Percentiles rank a stretch among this genome's conserved stretches.
These are phyloP conservation scores for Aptenodytes patagonicus DNA, from an alignment of 2,113 vertebrate genomes.

Conservation along the genomic window DNA sequence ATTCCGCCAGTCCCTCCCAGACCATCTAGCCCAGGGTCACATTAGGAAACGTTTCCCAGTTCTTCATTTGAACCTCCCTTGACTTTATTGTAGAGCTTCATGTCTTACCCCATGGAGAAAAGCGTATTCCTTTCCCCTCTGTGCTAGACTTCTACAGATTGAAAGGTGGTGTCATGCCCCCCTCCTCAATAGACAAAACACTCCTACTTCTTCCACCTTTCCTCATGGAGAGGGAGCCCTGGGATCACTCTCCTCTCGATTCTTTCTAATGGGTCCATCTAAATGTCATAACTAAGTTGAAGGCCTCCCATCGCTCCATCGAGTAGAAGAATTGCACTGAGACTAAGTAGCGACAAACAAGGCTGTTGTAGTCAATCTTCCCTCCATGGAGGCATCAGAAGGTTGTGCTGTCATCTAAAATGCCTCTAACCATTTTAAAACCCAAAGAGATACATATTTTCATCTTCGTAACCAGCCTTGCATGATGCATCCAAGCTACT, in stretches of 20 bases:
- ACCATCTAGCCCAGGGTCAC: neutral
- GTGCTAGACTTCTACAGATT: neutral
- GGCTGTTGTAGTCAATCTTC: neutral
- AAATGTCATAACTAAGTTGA: neutral
- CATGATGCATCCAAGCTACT: constrained; percentile 2
- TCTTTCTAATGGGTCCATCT: neutral
- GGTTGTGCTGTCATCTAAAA: neutral
- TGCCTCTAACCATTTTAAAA: neutral
- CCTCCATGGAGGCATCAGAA: neutral
- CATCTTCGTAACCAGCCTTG: neutral
- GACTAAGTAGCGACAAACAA: neutral
- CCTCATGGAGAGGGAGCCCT: neutral
- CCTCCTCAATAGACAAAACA: neutral
- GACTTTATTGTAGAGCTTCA: neutral
- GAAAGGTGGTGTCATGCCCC: neutral
- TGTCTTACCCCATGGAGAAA: neutral
- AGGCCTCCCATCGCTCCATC: neutral
- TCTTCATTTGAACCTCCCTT: neutral
- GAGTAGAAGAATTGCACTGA: neutral
- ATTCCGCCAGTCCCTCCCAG: neutral
- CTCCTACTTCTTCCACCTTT: neutral
- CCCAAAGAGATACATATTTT: neutral
- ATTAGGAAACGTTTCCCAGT: neutral
- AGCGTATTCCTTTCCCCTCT: fast-evolving
- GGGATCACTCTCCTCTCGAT: neutral